A percentile compares a stretch with the other conserved stretches of the same genome.
phyloP scores from a whole-genome alignment of 2,113 vertebrate genomes.

The Crotalus horridus region DNA sequence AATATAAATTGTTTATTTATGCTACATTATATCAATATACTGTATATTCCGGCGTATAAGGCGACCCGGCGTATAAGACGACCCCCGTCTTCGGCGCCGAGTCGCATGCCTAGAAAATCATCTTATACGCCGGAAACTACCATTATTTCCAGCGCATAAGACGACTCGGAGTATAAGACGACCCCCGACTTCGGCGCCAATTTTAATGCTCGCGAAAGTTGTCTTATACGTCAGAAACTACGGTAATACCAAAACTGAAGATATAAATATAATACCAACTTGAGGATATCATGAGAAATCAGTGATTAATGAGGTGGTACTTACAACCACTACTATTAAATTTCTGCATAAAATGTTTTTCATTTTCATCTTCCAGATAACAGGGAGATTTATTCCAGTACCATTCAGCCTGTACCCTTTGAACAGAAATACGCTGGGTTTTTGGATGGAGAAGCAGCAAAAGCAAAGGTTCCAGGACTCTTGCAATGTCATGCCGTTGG shows the following conservation, averaged over 20 bases:
- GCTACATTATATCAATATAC: background rate
- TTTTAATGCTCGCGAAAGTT: no score
- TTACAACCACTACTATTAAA: conserved; percentile 80
- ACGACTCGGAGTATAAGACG: no score
- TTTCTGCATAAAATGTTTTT: conserved; percentile 76
- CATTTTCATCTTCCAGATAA: conserved; percentile 68
- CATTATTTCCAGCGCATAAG: no score
- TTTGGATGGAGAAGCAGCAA: conserved; percentile 95
- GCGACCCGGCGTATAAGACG: no score
- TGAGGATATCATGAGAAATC: background rate
- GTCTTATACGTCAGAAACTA: no score
- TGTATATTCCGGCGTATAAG: no score
- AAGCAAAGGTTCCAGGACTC: conserved; percentile 92
- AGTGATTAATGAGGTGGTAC: conserved; percentile 25
- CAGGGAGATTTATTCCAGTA: conserved; percentile 78
- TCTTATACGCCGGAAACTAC: no score
- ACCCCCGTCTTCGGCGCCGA: no score
- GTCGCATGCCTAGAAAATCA: no score
- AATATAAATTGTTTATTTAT: background rate
- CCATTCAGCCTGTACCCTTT: conserved; percentile 90
- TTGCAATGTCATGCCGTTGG: conserved; percentile 95
- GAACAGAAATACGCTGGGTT: conserved; percentile 95
- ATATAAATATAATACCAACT: background rate
- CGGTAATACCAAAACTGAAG: background rate
- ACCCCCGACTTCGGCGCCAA: no score